Base-by-base conservation (phyloP, 1,140 invertebrate genomes). In the Drosophila arawakana region DNA sequence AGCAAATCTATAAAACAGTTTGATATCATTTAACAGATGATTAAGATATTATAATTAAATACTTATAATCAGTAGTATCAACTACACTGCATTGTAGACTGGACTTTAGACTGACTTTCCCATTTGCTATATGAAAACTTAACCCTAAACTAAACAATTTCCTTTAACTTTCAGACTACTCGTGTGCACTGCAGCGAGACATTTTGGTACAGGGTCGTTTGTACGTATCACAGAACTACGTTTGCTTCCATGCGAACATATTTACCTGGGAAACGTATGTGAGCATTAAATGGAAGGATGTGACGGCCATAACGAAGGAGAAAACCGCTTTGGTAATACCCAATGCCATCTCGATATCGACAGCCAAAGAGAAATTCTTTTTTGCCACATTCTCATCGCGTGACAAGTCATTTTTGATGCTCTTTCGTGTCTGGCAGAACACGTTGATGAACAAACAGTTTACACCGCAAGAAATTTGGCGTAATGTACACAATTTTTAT, bases 381-480 rank as follows among this genome's bases (percentile, higher is more conserved):
- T 96, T 99, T 73, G 97, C 98, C 11, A 98, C 97, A 30, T 98
- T 99, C 92, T 96, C 96, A 18, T 95, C 97, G 18, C 93, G 98
- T 47, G 98, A 99, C 93, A 98, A 98, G 92, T 96, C 97, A 2
- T 98, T 97, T 94, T 94, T 98, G 79, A 98, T 98, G 96, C 94
- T 99, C 81, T 98, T 98, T 94, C 94, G 97, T 79, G 95, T 98
- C 76, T 99, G 98, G 98, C 98, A 99, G 93, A 98, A 98, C 94
- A 97, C 97, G 73, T 94, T 99, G 43, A 95, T 98, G 93, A 97
- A 97, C 84, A 95, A 98, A 94, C 96, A 95, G 69, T 96, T 98
- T 95, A 94, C 95, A 76, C 95, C 95, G 58, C 95, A 96, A 90
- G 97, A 98, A 93, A 95, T 98, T 93, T 98, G 97, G 97, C 95